A percentile compares a stretch with the other conserved stretches of the same genome.
Conservation (phyloP, 2,888 invertebrate genomes). For the Eristalinus aeneus region DNA sequence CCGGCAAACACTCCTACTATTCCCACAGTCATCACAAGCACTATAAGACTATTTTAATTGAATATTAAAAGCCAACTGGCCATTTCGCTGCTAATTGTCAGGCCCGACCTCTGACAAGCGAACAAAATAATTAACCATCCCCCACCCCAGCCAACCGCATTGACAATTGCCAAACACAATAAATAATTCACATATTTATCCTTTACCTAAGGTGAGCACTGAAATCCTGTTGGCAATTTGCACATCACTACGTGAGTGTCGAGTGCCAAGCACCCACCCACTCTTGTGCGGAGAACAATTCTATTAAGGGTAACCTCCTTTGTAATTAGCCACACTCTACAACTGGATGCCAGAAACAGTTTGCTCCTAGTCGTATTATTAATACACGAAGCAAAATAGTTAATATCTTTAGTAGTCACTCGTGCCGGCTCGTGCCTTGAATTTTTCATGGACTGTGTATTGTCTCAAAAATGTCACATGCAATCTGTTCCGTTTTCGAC, state of each 20-base stretch:
- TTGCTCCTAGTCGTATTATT: slow-evolving; percentile 9
- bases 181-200: slow-evolving; percentile 37
- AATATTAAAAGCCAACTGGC: slow-evolving; percentile 45
- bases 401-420: slow-evolving; percentile 50
- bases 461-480: slow-evolving; percentile 57
- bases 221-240: slow-evolving; percentile 42
- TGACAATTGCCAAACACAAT: slow-evolving; percentile 44
- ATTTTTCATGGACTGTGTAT: slow-evolving; percentile 48
- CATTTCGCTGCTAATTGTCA: slow-evolving; percentile 33
- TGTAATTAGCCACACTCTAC: slow-evolving; percentile 44
- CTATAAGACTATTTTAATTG: slow-evolving; percentile 56
- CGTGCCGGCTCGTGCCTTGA: slow-evolving; percentile 6
- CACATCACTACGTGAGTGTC: slow-evolving; percentile 10
- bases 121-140: slow-evolving; percentile 53
- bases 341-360: slow-evolving; percentile 19
- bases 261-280: background rate
- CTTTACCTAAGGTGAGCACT: slow-evolving; percentile 22
- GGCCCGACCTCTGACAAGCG: background rate
- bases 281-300: slow-evolving; percentile 7
- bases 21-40: slow-evolving; percentile 32
- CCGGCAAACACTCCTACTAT: background rate
- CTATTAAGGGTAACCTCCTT: slow-evolving; percentile 42
- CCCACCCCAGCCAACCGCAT: slow-evolving; percentile 14
- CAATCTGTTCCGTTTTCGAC: slow-evolving; percentile 3
- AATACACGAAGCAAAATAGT: slow-evolving; percentile 13